Conservation (phyloP, 2,113 vertebrate species). For the Camelus dromedarius region DNA sequence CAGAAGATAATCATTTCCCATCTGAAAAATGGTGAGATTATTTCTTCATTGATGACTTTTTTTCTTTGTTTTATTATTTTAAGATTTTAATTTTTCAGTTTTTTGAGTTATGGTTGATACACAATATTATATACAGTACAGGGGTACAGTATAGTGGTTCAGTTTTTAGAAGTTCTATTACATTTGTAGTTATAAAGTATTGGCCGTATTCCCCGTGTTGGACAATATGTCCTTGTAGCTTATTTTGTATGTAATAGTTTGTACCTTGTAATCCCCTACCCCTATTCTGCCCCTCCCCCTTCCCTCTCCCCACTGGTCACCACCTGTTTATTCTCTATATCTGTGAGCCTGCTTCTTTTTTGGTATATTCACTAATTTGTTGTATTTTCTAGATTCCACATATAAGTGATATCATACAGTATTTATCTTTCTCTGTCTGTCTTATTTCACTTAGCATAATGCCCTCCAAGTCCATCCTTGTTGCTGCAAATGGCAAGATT, state of each 20-base stretch:
- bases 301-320: background rate
- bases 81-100: no score
- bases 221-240: no score
- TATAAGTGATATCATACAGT: background rate
- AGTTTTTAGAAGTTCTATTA: background rate
- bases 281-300: background rate
- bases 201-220: background rate
- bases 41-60: background rate
- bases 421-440: background rate
- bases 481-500: background rate
- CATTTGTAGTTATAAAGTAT: accelerated
- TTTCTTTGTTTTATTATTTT: background rate
- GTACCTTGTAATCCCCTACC: background rate
- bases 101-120: background rate
- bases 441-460: background rate
- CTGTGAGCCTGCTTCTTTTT: background rate
- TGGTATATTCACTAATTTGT: background rate
- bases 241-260: accelerated
- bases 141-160: background rate
- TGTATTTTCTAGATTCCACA: background rate
- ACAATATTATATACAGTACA: background rate
- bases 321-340: accelerated
- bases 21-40: background rate
- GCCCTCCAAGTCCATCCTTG: background rate
- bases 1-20: background rate